A percentile compares a stretch with the other conserved stretches of the same genome.
Conservation (phyloP, 1,140 invertebrate genomes). For the Rhizoglyphus robini region DNA sequence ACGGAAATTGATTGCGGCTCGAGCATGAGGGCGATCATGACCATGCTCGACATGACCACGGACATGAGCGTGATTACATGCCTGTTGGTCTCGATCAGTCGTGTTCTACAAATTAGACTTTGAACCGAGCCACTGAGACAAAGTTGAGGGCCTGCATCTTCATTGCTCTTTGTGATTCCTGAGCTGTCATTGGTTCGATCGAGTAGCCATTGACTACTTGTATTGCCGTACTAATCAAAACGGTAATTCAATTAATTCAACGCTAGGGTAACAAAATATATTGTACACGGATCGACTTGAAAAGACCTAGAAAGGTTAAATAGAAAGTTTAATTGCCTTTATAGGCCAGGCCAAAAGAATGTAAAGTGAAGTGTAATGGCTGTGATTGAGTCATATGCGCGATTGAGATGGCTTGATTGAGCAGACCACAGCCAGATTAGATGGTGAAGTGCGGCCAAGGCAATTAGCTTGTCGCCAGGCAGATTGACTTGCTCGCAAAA, state of each 20-base stretch:
- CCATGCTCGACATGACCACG: not conserved
- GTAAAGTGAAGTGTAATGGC: not conserved
- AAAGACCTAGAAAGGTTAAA: too few relatives aligned
- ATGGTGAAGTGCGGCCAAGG: not conserved
- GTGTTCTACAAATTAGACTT: slow-evolving; percentile 2
- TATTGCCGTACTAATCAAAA: too few relatives aligned
- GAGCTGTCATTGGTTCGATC: too few relatives aligned
- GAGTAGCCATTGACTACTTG: too few relatives aligned
- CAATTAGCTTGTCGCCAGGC: not conserved
- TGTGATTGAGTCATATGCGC: not conserved
- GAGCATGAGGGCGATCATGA: not conserved
- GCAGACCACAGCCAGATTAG: not conserved
- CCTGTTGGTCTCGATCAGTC: not conserved
- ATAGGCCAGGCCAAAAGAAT: too few relatives aligned
- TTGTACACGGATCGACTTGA: too few relatives aligned
- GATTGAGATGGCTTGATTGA: not conserved
- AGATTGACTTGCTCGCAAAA: not conserved
- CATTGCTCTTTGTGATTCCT: too few relatives aligned
- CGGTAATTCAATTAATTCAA: too few relatives aligned
- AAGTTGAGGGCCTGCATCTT: too few relatives aligned
- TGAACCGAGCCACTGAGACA: too few relatives aligned
- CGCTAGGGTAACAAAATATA: too few relatives aligned
- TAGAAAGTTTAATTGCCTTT: too few relatives aligned
- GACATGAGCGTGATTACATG: not conserved
- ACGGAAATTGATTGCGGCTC: slow-evolving; percentile 8